Evolutionary conservation across 2,113 vertebrate genomes (phyloP), one percentile per base, ranked within the genome.

Genomic region (Pithys albifrons): DNA sequence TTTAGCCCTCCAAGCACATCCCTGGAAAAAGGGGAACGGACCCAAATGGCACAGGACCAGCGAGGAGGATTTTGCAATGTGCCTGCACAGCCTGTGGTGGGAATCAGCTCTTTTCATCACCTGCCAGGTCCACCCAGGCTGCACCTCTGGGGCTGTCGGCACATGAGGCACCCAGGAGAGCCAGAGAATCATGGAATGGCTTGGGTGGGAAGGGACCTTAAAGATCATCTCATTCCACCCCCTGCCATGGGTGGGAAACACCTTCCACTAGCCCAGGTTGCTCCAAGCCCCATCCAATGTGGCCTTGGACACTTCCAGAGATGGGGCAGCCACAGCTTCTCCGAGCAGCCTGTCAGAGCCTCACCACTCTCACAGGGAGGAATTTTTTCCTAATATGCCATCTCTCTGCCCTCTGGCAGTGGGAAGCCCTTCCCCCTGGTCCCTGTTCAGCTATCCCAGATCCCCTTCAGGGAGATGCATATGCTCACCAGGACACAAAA

Each of bases 101-200:
- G 82, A 79, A 35, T 13, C 0, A 0, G 7, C 72, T 91, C 85
- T 92, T 91, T 94, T 95, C 84, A 89, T 91, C 62, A 0, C 12
- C 76, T 91, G 95, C 94, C 92, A 95, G 78, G 71, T 22, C 78
- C 83, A n/a, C 16, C 52, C 88, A 28, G 95, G 85, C 59, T 5
- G 81, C 2, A 11, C 29, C 74, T 55, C 66, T 31, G 1, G 23
- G 65, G 84, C 79, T 59, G 25, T 31, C 22, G 28, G 79, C 80
- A 45, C 76, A 64, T 2, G 0, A 67, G 76, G 43, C 61, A 88
- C 51, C 54, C 61, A 19, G 14, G 28, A 61, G 19, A 85, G 14
- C 5, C 64, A 35, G 9, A 41, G 43, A 70, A 9, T n/a, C 55
- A 2, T 0, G 4, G 48, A 11, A 49, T 37, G 41, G 29, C 19